Evolutionary conservation across 2,888 invertebrate genomes (phyloP).

Genomic region (Synergus itoensis): DNA sequence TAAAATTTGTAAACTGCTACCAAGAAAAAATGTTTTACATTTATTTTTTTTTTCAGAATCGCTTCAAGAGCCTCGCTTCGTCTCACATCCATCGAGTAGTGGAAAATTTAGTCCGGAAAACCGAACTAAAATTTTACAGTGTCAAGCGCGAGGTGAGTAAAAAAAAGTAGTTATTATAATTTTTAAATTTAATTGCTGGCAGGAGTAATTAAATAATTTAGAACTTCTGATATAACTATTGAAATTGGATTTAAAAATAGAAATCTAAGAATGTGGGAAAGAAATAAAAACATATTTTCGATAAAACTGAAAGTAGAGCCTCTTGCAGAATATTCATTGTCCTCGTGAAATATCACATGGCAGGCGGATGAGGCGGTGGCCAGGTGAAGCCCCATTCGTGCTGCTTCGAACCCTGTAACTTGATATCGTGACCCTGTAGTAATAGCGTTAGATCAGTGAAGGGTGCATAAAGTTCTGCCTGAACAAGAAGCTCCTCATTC

Average conservation of each 20-base stretch:
- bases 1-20: background rate
- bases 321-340: slow-evolving; percentile 55
- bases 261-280: background rate
- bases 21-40: background rate
- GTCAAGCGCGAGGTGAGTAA: slow-evolving; percentile 89
- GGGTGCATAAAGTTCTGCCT: slow-evolving; percentile 52
- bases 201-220: background rate
- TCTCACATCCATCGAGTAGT: slow-evolving; percentile 91
- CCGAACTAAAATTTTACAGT: slow-evolving; percentile 94
- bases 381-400: slow-evolving; percentile 68
- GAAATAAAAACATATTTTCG: slow-evolving; percentile 42
- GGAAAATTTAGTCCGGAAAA: slow-evolving; percentile 93
- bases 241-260: background rate
- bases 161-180: slow-evolving; percentile 33
- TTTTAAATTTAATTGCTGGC: background rate
- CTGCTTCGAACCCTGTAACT: slow-evolving; percentile 64
- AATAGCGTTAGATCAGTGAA: slow-evolving; percentile 67
- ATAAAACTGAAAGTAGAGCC: slow-evolving; percentile 43
- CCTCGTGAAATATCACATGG: slow-evolving; percentile 67
- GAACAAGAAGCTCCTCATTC: slow-evolving; percentile 26
- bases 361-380: slow-evolving; percentile 68
- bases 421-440: slow-evolving; percentile 71
- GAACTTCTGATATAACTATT: background rate
- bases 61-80: slow-evolving; percentile 92
- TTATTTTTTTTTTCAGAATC: slow-evolving; percentile 76